Percentiles rank a stretch among this genome's conserved stretches.
Evolutionary conservation across 1,140 invertebrate species (phyloP).

Genomic region (Coelopa frigida): DNA sequence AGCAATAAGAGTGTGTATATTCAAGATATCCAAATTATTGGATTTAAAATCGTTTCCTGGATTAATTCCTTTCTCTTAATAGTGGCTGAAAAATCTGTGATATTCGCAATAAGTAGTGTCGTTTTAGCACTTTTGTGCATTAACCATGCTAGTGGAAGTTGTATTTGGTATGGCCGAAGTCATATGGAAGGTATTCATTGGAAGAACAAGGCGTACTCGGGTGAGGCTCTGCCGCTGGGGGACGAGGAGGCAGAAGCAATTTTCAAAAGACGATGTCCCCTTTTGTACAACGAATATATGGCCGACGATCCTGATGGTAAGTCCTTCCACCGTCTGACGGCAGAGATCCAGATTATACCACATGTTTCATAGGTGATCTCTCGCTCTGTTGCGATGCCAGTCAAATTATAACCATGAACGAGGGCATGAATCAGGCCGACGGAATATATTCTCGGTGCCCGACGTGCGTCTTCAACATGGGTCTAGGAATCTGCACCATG

Average conservation of each 20-base stretch:
- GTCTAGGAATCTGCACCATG: conserved; percentile 52
- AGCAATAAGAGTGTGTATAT: too few species aligned
- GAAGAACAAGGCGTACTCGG: conserved; percentile 21
- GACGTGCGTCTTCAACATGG: conserved; percentile 53
- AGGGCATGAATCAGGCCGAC: conserved; percentile 47
- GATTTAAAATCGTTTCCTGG: too few species aligned
- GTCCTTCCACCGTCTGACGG: too few species aligned
- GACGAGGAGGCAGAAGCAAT: conserved; percentile 23
- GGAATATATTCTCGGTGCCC: conserved; percentile 54
- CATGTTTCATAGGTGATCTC: conserved; percentile 7
- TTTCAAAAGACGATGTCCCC: conserved; percentile 47
- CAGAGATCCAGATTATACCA: not conserved
- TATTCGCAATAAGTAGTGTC: conserved; percentile 1
- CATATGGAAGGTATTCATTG: conserved; percentile 22
- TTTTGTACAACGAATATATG: conserved; percentile 42
- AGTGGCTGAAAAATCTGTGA: not conserved
- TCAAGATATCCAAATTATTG: too few species aligned
- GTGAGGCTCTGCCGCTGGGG: conserved; percentile 43
- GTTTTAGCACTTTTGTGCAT: not conserved
- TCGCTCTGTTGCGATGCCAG: conserved; percentile 49
- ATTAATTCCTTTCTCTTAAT: not conserved
- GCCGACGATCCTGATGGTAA: conserved; percentile 16
- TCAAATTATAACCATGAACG: conserved; percentile 47
- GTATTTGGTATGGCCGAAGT: conserved; percentile 55
- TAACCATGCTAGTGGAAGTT: conserved; percentile 23